These are phyloP conservation scores for Tanaodytes sp. DNA, from an alignment of 2,888 invertebrate species.

Conservation along the genomic window DNA sequence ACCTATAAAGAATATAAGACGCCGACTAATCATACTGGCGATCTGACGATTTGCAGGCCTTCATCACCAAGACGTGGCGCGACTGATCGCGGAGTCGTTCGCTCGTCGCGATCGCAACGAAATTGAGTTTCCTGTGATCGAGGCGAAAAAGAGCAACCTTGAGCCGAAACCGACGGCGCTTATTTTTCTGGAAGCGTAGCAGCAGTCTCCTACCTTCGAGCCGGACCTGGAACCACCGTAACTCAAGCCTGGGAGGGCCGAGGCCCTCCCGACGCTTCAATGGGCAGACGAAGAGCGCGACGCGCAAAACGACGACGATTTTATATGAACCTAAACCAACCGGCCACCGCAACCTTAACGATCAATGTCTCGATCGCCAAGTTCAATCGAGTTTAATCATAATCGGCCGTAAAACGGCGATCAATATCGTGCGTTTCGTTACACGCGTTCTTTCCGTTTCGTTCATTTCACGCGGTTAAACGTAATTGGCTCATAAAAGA, in stretches of 20 bases:
- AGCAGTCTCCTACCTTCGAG: conserved; percentile 74
- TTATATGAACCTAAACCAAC: conserved; percentile 31
- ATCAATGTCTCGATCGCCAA: conserved; percentile 24
- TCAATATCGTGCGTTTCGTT: too few species aligned
- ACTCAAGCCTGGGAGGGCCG: conserved; percentile 55
- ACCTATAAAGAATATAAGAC: too few species aligned
- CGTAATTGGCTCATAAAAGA: too few species aligned
- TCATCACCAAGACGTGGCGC: conserved; percentile 83
- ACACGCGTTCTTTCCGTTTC: too few species aligned
- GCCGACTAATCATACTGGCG: too few species aligned
- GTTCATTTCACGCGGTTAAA: too few species aligned
- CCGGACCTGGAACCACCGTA: conserved; percentile 70
- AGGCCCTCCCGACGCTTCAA: conserved; percentile 33
- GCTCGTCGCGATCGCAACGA: conserved; percentile 89
- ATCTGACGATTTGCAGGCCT: conserved; percentile 60
- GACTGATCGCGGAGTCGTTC: conserved; percentile 93
- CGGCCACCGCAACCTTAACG: conserved; percentile 12
- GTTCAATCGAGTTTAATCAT: too few species aligned
- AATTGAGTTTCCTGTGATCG: conserved; percentile 94
- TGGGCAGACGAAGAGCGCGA: conserved; percentile 40
- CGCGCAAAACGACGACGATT: conserved; percentile 26
- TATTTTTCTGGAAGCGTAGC: conserved; percentile 94
- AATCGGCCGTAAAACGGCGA: too few species aligned
- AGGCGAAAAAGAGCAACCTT: conserved; percentile 92
- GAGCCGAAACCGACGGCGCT: conserved; percentile 93